Evolutionary conservation across 2,888 invertebrate genomes (phyloP).

Genomic region (Subacronicta megacephala): DNA sequence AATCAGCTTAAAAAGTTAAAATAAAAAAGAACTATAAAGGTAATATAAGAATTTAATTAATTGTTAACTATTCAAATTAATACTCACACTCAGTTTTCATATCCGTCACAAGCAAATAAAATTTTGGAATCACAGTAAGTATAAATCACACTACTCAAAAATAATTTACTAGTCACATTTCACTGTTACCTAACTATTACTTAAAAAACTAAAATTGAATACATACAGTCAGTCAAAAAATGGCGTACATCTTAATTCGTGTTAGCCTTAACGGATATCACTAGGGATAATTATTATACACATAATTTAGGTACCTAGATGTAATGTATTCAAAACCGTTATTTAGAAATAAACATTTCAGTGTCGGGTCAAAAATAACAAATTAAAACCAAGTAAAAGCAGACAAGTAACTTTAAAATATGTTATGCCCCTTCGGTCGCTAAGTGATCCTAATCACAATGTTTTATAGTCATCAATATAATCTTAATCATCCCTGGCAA

Average conservation of each 20-base stretch:
- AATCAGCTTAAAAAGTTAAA: constrained; percentile 6
- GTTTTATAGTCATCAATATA: too few relatives aligned
- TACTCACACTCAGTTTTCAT: constrained; percentile 54
- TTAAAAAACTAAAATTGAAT: constrained; percentile 52
- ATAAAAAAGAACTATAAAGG: constrained; percentile 10
- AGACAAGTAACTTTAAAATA: too few relatives aligned
- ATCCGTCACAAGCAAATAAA: constrained; percentile 56
- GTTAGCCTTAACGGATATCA: constrained; percentile 25
- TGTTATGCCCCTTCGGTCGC: too few relatives aligned
- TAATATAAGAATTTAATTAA: constrained; percentile 62
- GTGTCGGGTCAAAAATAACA: background rate
- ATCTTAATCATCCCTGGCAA: constrained; percentile 6
- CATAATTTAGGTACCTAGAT: too few relatives aligned
- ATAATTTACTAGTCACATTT: constrained; percentile 63
- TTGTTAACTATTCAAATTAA: constrained; percentile 52
- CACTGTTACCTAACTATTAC: constrained; percentile 36
- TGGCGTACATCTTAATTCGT: constrained; percentile 57
- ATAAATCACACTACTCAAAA: constrained; percentile 65
- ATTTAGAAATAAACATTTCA: too few relatives aligned
- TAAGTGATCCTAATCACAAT: too few relatives aligned
- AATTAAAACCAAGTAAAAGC: background rate
- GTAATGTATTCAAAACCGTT: too few relatives aligned
- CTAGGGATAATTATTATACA: constrained; percentile 18
- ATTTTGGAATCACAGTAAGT: constrained; percentile 62
- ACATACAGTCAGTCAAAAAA: constrained; percentile 70